These are phyloP conservation scores for Psylliodes chrysocephalus DNA, from an alignment of 2,888 invertebrate species.

Conservation along the genomic window DNA sequence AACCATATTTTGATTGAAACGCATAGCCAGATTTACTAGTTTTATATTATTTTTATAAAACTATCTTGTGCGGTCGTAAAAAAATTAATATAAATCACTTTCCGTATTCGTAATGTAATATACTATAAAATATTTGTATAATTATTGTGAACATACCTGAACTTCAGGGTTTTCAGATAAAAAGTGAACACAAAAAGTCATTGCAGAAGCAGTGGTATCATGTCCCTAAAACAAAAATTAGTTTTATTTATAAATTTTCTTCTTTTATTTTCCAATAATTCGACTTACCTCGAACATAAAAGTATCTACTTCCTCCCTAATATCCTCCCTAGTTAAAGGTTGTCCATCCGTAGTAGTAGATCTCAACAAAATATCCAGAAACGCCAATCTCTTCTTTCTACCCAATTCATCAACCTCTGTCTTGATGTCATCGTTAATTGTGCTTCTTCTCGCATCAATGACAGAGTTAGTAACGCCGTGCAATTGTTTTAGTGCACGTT, in stretches of 20 bases:
- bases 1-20: too few species aligned
- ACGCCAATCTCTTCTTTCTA: slow-evolving; percentile 71
- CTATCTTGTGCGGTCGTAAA: too few species aligned
- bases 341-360: slow-evolving; percentile 70
- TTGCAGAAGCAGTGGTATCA: slow-evolving; percentile 64
- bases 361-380: slow-evolving; percentile 74
- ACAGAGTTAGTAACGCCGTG: slow-evolving; percentile 31
- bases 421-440: slow-evolving; percentile 56
- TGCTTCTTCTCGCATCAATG: slow-evolving; percentile 52
- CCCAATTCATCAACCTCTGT: slow-evolving; percentile 59
- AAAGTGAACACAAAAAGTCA: slow-evolving; percentile 63
- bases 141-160: slow-evolving; percentile 54
- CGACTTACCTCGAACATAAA: slow-evolving; percentile 76
- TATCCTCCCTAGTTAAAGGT: slow-evolving; percentile 68
- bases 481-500: slow-evolving; percentile 47
- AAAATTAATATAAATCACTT: too few species aligned
- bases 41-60: too few species aligned
- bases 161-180: slow-evolving; percentile 61
- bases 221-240: slow-evolving; percentile 59
- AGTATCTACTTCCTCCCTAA: slow-evolving; percentile 77
- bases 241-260: too few species aligned
- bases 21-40: too few species aligned
- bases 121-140: too few species aligned
- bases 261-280: too few species aligned
- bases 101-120: too few species aligned